Percentiles rank a stretch among this genome's conserved stretches.
phyloP scores from a whole-genome alignment of 2,113 vertebrate genomes.

The Myotis yumanensis region DNA sequence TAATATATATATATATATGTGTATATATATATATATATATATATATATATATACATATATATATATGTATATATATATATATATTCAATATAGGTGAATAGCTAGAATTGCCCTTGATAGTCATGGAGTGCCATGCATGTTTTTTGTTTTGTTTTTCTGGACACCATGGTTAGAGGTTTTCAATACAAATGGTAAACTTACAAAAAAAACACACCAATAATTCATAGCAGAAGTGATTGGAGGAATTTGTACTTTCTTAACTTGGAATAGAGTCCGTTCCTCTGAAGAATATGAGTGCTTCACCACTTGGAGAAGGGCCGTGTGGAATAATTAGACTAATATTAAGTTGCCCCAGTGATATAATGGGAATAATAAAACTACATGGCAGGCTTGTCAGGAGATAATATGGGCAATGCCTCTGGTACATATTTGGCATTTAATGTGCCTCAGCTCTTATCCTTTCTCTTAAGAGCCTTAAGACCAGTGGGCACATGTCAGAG shows the following conservation, averaged over 20 bases:
- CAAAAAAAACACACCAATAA: background rate
- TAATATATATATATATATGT: no score
- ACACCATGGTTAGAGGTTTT: background rate
- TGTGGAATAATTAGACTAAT: constrained; percentile 11
- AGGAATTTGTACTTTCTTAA: constrained; percentile 19
- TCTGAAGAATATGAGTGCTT: background rate
- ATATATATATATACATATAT: no score
- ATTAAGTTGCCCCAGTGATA: background rate
- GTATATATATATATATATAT: no score
- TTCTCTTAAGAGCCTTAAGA: background rate
- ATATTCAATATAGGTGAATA: background rate
- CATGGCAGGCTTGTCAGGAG: background rate
- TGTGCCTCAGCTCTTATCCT: background rate
- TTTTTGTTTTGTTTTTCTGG: no score
- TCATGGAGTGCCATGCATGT: no score
- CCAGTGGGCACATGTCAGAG: background rate
- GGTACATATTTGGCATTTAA: background rate
- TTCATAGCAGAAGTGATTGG: background rate
- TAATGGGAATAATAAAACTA: background rate
- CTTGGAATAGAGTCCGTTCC: background rate
- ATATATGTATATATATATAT: no score
- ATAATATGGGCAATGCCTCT: background rate
- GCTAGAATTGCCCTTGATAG: background rate
- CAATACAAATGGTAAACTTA: background rate
- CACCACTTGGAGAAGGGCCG: constrained; percentile 13